Evolutionary conservation across 2,888 invertebrate species (phyloP).

Genomic region (Maniola hyperantus): DNA sequence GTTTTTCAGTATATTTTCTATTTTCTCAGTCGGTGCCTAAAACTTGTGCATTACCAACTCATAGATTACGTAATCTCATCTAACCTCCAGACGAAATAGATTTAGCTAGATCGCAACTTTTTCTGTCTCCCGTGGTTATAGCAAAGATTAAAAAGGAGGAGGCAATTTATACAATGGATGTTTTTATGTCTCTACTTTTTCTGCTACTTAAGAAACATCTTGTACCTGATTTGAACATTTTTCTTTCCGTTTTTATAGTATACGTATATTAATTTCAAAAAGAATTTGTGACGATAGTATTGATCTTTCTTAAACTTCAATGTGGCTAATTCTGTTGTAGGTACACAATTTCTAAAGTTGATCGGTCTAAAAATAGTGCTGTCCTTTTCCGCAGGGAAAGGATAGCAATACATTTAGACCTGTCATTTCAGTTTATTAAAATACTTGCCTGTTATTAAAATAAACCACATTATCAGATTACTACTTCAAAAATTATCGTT

Average conservation of each 20-base stretch:
- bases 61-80: conserved; percentile 29
- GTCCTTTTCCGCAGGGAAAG: too few species aligned
- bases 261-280: neutral
- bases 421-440: too few species aligned
- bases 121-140: conserved; percentile 22
- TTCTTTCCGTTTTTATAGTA: conserved; percentile 1
- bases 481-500: too few species aligned
- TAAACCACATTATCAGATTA: too few species aligned
- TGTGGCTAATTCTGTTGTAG: too few species aligned
- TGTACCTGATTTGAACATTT: conserved; percentile 14
- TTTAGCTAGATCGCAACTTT: conserved; percentile 21
- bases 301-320: too few species aligned
- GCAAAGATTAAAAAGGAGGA: conserved; percentile 20
- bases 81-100: conserved; percentile 20
- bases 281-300: neutral
- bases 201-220: conserved; percentile 15
- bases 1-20: neutral
- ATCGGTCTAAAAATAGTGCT: too few species aligned
- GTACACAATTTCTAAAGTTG: too few species aligned
- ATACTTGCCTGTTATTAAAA: too few species aligned
- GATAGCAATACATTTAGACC: too few species aligned
- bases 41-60: conserved; percentile 19
- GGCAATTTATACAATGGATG: conserved; percentile 24
- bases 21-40: neutral
- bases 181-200: conserved; percentile 17